Evolutionary conservation across 2,113 vertebrate species (phyloP), one percentile per base, ranked within the genome.

Genomic region (Engystomops pustulosus): DNA sequence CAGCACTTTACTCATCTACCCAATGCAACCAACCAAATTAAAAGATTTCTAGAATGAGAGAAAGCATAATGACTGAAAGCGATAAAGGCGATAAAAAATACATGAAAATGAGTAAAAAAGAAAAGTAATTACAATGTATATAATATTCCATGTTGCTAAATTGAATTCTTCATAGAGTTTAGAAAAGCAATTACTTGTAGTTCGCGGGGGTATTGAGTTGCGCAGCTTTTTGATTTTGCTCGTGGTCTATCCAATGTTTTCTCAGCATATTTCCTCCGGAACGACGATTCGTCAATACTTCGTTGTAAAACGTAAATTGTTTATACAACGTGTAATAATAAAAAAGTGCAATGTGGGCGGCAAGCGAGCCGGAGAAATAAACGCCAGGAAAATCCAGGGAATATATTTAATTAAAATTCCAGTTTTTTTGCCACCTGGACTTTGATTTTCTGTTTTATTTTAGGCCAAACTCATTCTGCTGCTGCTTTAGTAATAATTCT

Each of bases 101-200:
- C 41, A 74, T 49, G 71, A 49, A 49, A 74, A 74, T 30, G 23
- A 49, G 44, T 9, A 45, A 74, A 49, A 74, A 74, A 72, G 27
- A 49, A 36, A 67, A 67, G 62, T 67, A 67, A 67, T 67, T 67
- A 36, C 62, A 67, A 67, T 17, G 27, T 67, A 36, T 67, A 34
- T 36, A 49, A 49, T 74, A 74, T 49, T 74, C 71, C 49, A 15
- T 38, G 23, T 49, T 74, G 71, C 45, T 74, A 74, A 74, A 74
- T 45, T 49, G 71, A 49, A 74, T 74, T 74, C 71, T 32, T 27
- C 17, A 12, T 49, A n/a, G 41, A 49, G 71, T 74, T 74, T 74
- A 74, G 71, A 74, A n/a, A 74, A 74, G 71, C 71, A 74, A 74
- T 74, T 74, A 74, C 71, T 74, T 32, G 71, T 41, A 18, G 25